phyloP scores from a whole-genome alignment of 2,888 invertebrate genomes.

The Junonia oenone region DNA sequence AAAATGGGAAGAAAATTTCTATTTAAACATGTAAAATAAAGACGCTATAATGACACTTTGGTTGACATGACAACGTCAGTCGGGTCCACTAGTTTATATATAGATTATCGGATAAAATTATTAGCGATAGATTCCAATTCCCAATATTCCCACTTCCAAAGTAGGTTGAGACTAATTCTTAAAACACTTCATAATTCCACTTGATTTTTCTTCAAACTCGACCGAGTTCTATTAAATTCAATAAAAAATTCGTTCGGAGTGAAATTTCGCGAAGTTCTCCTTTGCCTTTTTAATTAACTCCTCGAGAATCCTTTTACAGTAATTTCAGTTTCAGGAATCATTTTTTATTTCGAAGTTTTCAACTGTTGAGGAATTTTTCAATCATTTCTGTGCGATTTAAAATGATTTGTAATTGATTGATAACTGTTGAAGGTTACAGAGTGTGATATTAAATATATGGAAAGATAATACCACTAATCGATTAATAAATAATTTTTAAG shows the following conservation, averaged over 20 bases:
- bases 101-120: background rate
- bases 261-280: background rate
- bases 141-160: background rate
- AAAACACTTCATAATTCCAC: background rate
- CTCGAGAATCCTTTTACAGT: conserved; percentile 16
- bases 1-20: too few species aligned
- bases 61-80: too few species aligned
- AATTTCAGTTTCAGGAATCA: conserved; percentile 13
- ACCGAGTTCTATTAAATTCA: conserved; percentile 15
- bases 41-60: too few species aligned
- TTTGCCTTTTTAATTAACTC: conserved; percentile 22
- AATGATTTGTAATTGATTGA: background rate
- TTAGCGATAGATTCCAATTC: too few species aligned
- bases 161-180: background rate
- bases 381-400: background rate
- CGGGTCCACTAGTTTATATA: too few species aligned
- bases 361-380: background rate
- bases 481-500: too few species aligned
- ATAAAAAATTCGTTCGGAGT: conserved; percentile 8
- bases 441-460: too few species aligned
- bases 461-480: too few species aligned
- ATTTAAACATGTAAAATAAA: too few species aligned
- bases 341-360: conserved; percentile 12
- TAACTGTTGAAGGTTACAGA: too few species aligned
- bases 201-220: conserved; percentile 1